Percentiles rank a stretch among this genome's conserved stretches.
phyloP scores from a whole-genome alignment of 2,888 invertebrate genomes.

The Pachymerium ferrugineum region DNA sequence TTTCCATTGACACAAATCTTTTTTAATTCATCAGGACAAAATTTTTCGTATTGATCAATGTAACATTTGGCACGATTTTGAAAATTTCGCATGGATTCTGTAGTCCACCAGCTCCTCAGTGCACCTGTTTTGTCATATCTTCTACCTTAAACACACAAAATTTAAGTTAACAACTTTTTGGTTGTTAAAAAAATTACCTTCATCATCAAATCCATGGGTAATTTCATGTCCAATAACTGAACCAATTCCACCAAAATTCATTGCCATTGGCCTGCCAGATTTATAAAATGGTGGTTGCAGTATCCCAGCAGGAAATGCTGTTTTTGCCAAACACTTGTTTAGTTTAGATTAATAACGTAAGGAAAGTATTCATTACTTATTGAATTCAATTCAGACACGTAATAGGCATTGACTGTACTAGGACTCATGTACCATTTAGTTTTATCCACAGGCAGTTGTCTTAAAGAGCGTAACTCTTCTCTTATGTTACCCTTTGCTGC shows the following conservation, averaged over 20 bases:
- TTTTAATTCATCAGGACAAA: neutral
- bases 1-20: slow-evolving; percentile 39
- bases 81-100: slow-evolving; percentile 51
- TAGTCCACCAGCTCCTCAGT: slow-evolving; percentile 55
- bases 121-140: slow-evolving; percentile 54
- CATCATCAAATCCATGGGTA: slow-evolving; percentile 75
- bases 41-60: neutral
- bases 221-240: slow-evolving; percentile 82
- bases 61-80: slow-evolving; percentile 50
- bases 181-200: slow-evolving; percentile 48
- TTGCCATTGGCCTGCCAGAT: slow-evolving; percentile 51
- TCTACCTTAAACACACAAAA: slow-evolving; percentile 44
- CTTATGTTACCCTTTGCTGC: neutral
- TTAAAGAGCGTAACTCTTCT: neutral
- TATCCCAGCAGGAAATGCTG: slow-evolving; percentile 42
- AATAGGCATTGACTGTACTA: slow-evolving; percentile 23
- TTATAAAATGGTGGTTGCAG: slow-evolving; percentile 38
- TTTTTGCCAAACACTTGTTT: too few relatives aligned
- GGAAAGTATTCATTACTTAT: slow-evolving; percentile 6
- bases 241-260: slow-evolving; percentile 80
- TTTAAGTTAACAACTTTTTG: too few relatives aligned
- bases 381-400: neutral
- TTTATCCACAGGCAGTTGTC: neutral
- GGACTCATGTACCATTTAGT: slow-evolving; percentile 28
- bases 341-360: too few relatives aligned